Evolutionary conservation across 2,888 invertebrate genomes (phyloP), one percentile per base, ranked within the genome.

Genomic region (Macrosiphum euphorbiae): DNA sequence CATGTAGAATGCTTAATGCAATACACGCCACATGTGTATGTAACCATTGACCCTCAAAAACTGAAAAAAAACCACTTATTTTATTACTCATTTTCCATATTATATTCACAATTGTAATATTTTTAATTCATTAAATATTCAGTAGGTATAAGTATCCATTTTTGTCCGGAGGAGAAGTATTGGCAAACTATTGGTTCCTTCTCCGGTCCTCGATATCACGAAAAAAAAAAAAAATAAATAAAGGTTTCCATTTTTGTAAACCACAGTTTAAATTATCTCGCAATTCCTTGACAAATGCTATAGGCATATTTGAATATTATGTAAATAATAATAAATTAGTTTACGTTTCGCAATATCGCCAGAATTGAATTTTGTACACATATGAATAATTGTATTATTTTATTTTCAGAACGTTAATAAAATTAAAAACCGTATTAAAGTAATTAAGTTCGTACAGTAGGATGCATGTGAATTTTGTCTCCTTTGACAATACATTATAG

Each of bases 41-140:
- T 5, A 50, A 44, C 24, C 0, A 47, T 78, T 90, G 67, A 90
- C 90, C 90, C 50, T 67, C 50, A 7, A 67, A 78, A 67, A 90
- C 11, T 28, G 3, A 58, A 88, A 55, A 55, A 89, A 44, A 85
- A 24, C 35, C 78, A 50, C 50, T 67, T 24, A 24, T 78, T 90
- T 67, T 47, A 61, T 90, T n/a, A 67, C n/a, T 86, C 13, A 44
- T 44, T 26, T 47, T 20, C 20, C 35, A 78, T 35, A 78, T 86
- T 90, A 35, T 86, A 86, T 67, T 90, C 0, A 50, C 47, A n/a
- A 24, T 11, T n/a, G 24, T 90, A 44, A 58, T 44, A 44, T 88
- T 55, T 78, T 78, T 78, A 78, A 50, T 47, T 90, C 10, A 50
- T 50, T 50, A 24, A 90, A 50, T 90, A 90, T 90, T 90, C 90